These are phyloP conservation scores for Idaea straminata DNA, from an alignment of 2,888 invertebrate genomes.

Conservation along the genomic window DNA sequence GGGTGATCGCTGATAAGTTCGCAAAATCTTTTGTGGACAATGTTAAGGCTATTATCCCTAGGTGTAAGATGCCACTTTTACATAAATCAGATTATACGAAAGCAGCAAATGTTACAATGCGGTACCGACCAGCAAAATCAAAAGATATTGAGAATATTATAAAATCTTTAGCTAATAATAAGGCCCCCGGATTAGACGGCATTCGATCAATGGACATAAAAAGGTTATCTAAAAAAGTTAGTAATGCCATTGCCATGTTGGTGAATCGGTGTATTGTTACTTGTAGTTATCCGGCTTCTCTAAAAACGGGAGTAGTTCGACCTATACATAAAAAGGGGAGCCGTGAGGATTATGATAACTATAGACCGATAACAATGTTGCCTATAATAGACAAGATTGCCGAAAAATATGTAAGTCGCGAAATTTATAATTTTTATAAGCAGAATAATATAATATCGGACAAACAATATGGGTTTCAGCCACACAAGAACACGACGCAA, in stretches of 20 bases:
- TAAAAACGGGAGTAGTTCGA: constrained; percentile 12
- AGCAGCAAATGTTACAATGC: not conserved
- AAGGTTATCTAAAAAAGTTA: constrained; percentile 4
- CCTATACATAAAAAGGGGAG: constrained; percentile 10
- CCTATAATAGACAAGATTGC: too few species aligned
- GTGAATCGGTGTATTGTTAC: constrained; percentile 9
- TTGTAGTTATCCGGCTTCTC: constrained; percentile 4
- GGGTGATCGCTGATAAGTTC: constrained; percentile 9
- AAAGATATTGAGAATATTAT: constrained; percentile 5
- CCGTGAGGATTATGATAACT: constrained; percentile 5
- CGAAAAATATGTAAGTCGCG: too few species aligned
- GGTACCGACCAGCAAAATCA: constrained; percentile 1
- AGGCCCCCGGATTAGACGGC: constrained; percentile 9
- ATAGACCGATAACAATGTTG: constrained; percentile 12
- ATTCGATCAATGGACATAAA: constrained; percentile 8
- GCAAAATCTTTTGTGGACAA: constrained; percentile 3
- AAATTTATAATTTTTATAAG: constrained; percentile 5
- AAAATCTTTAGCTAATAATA: not conserved
- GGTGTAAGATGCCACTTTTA: not conserved
- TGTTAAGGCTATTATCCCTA: constrained; percentile 6
- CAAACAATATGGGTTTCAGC: constrained; percentile 3
- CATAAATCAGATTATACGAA: constrained; percentile 2
- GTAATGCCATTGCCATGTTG: constrained; percentile 2
- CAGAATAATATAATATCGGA: not conserved
- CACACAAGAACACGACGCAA: constrained; percentile 8